Evolutionary conservation across 2,113 vertebrate genomes (phyloP).

Genomic region (Antechinus flavipes): DNA sequence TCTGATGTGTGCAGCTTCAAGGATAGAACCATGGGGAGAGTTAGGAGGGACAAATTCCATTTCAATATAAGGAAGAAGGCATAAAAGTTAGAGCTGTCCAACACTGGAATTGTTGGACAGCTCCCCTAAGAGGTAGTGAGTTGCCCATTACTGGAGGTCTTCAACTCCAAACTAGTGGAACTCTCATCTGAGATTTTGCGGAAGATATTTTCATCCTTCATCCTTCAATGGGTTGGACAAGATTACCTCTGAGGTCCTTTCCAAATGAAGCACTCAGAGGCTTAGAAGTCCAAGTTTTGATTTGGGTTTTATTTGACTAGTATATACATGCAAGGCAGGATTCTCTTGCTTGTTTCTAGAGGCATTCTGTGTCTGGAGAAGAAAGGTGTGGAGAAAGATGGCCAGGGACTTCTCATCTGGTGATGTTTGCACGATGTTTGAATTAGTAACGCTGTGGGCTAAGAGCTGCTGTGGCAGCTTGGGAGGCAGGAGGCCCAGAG

Average conservation of each 20-base stretch:
- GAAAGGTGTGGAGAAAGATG: neutral
- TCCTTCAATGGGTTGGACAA: neutral
- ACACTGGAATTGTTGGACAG: neutral
- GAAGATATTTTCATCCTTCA: neutral
- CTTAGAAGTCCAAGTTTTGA: neutral
- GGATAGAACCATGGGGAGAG: neutral
- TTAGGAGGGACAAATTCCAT: neutral
- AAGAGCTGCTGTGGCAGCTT: neutral
- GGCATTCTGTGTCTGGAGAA: neutral
- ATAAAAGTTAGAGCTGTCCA: neutral
- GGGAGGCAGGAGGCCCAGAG: neutral
- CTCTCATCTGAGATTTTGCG: neutral
- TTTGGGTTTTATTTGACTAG: neutral
- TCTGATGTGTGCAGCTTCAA: neutral
- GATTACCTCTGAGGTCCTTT: neutral
- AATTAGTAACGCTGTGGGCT: neutral
- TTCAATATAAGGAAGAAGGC: neutral
- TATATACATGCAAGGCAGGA: neutral
- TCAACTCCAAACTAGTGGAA: neutral
- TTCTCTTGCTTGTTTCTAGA: neutral
- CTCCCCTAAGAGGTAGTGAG: neutral
- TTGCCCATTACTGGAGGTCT: neutral
- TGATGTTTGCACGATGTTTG: neutral
- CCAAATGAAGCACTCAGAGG: neutral
- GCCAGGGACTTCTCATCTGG: neutral